Percentiles rank a stretch among this genome's conserved stretches.
Conservation (phyloP, 2,113 vertebrate genomes). For the crab-eating macaque (Macaca fascicularis) region DNA sequence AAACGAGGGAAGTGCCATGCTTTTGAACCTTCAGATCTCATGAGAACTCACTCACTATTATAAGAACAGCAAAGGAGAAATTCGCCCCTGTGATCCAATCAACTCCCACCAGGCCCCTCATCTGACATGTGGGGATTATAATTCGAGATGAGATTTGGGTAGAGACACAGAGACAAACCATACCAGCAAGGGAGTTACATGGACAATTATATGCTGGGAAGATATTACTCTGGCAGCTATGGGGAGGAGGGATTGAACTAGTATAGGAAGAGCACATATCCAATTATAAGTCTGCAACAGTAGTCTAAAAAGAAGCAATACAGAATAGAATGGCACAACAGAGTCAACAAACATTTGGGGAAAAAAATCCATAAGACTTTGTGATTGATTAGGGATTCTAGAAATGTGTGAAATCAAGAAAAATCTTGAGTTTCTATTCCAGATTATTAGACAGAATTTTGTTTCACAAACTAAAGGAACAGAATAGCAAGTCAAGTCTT, state of each 20-base stretch:
- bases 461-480: background rate
- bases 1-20: no score
- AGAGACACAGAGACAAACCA: no score
- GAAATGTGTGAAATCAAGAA: background rate
- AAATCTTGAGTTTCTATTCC: background rate
- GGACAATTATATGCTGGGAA: background rate
- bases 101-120: no score
- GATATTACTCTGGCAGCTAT: no score
- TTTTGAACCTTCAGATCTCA: no score
- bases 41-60: no score
- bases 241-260: background rate
- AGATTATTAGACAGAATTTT: background rate
- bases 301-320: background rate
- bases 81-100: no score
- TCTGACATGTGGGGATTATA: no score
- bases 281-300: background rate
- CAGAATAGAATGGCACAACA: background rate
- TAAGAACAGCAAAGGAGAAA: no score
- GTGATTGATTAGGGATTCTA: background rate
- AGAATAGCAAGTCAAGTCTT: background rate
- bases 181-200: no score
- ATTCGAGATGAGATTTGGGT: no score
- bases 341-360: background rate
- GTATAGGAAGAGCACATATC: background rate
- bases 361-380: background rate